Evolutionary conservation across 2,888 invertebrate genomes (phyloP).

Genomic region (Cepaea hortensis): DNA sequence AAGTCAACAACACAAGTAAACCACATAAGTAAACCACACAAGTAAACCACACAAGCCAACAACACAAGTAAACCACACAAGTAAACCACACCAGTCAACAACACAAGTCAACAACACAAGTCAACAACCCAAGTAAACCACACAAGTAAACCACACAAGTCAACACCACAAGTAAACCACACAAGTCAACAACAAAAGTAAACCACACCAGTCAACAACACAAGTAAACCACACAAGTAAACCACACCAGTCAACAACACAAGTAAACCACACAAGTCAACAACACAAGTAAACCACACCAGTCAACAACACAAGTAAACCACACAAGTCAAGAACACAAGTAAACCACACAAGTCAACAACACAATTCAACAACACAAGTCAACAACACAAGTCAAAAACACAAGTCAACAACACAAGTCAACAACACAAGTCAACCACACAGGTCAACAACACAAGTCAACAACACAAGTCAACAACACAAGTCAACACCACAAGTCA

Average conservation of each 20-base stretch:
- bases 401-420: not conserved
- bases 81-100: too few relatives aligned
- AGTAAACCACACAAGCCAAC: not conserved
- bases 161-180: not conserved
- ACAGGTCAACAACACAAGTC: too few relatives aligned
- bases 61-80: not conserved
- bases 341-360: not conserved
- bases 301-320: not conserved
- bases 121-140: not conserved
- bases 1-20: not conserved
- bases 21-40: not conserved
- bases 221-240: not conserved
- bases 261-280: not conserved
- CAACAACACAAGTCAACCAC: not conserved
- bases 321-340: too few relatives aligned
- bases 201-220: not conserved
- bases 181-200: not conserved
- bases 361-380: not conserved
- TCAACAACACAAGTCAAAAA: not conserved
- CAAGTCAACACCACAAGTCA: not conserved
- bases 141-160: not conserved
- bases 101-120: not conserved
- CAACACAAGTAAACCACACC: not conserved
- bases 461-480: not conserved
- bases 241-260: not conserved